Evolutionary conservation across 2,888 invertebrate species (phyloP).

Genomic region (Latrodectus elegans): DNA sequence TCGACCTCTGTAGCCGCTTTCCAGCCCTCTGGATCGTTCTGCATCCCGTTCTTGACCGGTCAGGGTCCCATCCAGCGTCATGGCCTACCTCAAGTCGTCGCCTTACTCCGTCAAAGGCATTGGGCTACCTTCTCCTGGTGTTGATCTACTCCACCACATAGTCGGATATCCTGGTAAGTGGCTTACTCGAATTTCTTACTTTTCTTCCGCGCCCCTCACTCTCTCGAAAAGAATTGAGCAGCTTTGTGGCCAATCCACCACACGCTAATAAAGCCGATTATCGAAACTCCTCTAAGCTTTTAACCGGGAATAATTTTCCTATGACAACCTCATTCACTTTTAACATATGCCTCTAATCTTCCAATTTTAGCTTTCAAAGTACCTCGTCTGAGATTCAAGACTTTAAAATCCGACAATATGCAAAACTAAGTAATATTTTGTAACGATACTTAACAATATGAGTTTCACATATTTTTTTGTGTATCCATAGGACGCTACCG

Average conservation of each 20-base stretch:
- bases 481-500: too few species aligned
- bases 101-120: slow-evolving; percentile 73
- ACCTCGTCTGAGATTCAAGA: too few species aligned
- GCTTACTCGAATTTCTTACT: slow-evolving; percentile 33
- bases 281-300: slow-evolving; percentile 34
- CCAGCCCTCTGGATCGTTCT: slow-evolving; percentile 61
- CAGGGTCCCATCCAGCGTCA: slow-evolving; percentile 62
- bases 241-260: slow-evolving; percentile 35
- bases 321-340: too few species aligned
- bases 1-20: slow-evolving; percentile 67
- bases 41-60: slow-evolving; percentile 57
- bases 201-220: background rate
- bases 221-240: slow-evolving; percentile 7
- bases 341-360: too few species aligned
- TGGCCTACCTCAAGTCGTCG: slow-evolving; percentile 71
- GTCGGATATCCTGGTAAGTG: slow-evolving; percentile 80
- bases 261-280: slow-evolving; percentile 68
- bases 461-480: too few species aligned
- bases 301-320: slow-evolving; percentile 53
- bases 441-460: too few species aligned
- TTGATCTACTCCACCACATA: slow-evolving; percentile 81
- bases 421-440: too few species aligned
- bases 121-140: slow-evolving; percentile 79
- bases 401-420: too few species aligned
- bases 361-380: too few species aligned